phyloP scores from a whole-genome alignment of 2,888 invertebrate genomes.

The Polyommatus iphigenia region DNA sequence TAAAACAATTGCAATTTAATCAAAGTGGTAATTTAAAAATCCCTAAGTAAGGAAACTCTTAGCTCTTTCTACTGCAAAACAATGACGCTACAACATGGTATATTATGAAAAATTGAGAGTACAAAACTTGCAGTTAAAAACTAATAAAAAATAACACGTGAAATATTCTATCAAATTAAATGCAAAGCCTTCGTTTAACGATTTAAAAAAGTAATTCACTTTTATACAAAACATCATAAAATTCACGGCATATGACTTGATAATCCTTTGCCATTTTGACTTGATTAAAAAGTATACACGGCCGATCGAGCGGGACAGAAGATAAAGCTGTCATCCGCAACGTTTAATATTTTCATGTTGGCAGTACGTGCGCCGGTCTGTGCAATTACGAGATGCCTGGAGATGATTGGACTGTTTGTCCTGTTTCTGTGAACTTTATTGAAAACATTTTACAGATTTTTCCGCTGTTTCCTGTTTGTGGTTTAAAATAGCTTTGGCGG shows the following conservation, averaged over 20 bases:
- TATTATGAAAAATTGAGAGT: constrained; percentile 36
- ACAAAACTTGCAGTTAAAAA: constrained; percentile 36
- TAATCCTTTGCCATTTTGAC: constrained; percentile 19
- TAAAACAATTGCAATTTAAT: too few relatives aligned
- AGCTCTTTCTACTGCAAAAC: too few relatives aligned
- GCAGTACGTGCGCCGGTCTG: constrained; percentile 2
- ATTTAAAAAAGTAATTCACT: not conserved
- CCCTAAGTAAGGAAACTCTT: too few relatives aligned
- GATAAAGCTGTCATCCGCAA: constrained; percentile 41
- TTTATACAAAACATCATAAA: not conserved
- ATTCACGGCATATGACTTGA: not conserved
- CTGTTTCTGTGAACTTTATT: not conserved
- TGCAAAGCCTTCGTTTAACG: not conserved
- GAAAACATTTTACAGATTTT: not conserved
- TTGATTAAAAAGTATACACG: constrained; percentile 23
- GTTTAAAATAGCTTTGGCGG: not conserved
- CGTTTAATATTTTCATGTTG: constrained; percentile 39
- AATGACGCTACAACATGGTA: too few relatives aligned
- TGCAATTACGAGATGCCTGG: constrained; percentile 20
- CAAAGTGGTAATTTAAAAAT: too few relatives aligned
- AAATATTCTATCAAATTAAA: not conserved
- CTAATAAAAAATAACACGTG: too few relatives aligned
- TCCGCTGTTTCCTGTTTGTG: not conserved
- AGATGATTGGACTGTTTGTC: constrained; percentile 19
- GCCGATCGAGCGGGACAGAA: constrained; percentile 35